Evolutionary conservation across 2,113 vertebrate genomes (phyloP).

Genomic region (Hyaena hyaena): DNA sequence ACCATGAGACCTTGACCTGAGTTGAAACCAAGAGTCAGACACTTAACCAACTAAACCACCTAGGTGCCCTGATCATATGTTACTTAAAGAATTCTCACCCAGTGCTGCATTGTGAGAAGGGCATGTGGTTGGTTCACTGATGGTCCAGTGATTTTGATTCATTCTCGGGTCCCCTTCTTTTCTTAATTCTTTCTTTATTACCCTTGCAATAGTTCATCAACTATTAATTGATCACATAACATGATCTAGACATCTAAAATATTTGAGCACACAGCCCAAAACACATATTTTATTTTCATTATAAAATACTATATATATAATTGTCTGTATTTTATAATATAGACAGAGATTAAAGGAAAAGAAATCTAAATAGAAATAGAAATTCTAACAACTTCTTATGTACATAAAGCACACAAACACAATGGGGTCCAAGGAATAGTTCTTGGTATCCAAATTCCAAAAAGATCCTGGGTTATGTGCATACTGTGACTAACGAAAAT

Average conservation of each 20-base stretch:
- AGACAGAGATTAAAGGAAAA: constrained; percentile 12
- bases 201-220: neutral
- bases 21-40: too few relatives aligned
- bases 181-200: neutral
- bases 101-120: neutral
- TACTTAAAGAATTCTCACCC: neutral
- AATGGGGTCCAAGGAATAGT: neutral
- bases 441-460: neutral
- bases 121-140: neutral
- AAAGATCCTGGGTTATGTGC: neutral
- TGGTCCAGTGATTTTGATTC: neutral
- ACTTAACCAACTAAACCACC: too few relatives aligned
- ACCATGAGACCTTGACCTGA: too few relatives aligned
- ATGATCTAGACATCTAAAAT: neutral
- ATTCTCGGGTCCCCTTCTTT: neutral
- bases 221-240: neutral
- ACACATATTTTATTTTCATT: neutral
- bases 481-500: constrained; percentile 27
- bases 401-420: neutral
- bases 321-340: neutral
- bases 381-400: neutral
- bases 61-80: neutral
- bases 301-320: neutral
- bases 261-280: neutral
- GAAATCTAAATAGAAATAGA: constrained; percentile 14